Conservation (phyloP, 1,140 invertebrate genomes). For the Cyclina sinensis region DNA sequence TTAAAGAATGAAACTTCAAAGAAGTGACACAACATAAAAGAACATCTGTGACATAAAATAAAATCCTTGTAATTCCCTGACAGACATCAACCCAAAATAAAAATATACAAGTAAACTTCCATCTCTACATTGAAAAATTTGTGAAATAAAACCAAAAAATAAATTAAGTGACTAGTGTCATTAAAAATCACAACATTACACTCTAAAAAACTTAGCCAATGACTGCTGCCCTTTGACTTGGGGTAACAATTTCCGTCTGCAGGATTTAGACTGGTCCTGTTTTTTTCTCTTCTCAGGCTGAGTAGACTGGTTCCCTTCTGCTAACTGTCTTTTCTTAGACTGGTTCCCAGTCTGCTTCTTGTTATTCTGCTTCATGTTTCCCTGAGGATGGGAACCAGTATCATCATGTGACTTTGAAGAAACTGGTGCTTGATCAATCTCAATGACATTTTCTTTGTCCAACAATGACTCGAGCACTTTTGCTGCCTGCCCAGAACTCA, state of each 20-base stretch:
- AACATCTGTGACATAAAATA: no score
- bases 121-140: no score
- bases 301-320: slow-evolving; percentile 35
- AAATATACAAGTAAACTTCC: no score
- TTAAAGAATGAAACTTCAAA: no score
- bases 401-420: background rate
- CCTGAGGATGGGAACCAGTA: background rate
- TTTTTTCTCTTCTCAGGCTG: slow-evolving; percentile 70
- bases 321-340: slow-evolving; percentile 58
- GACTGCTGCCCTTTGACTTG: slow-evolving; percentile 78
- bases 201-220: slow-evolving; percentile 72
- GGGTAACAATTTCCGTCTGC: slow-evolving; percentile 74
- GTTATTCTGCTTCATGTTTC: slow-evolving; percentile 7
- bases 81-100: no score
- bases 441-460: slow-evolving; percentile 67
- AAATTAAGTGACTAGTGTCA: background rate
- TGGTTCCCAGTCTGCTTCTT: slow-evolving; percentile 43
- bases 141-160: no score
- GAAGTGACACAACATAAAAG: no score
- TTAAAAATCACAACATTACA: slow-evolving; percentile 30
- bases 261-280: slow-evolving; percentile 69
- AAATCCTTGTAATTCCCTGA: no score
- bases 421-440: background rate
- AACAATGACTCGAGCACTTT: slow-evolving; percentile 65
- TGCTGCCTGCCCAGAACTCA: slow-evolving; percentile 45